phyloP scores from a whole-genome alignment of 2,888 invertebrate genomes.

The Anodontia alba region DNA sequence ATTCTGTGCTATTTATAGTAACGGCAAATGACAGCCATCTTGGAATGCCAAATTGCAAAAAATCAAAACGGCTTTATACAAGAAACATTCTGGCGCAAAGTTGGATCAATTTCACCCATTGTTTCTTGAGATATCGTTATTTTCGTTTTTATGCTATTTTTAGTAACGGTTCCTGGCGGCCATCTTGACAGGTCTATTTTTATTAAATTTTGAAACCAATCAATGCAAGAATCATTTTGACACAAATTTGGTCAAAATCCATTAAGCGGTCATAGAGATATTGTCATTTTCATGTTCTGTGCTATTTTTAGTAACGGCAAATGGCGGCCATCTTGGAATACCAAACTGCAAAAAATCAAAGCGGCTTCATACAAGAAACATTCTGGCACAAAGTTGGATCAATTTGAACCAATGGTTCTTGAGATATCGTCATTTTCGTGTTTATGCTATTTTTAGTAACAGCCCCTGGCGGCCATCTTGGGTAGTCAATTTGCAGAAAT shows the following conservation, averaged over 20 bases:
- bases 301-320: too few species aligned
- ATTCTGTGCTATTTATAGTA: neutral
- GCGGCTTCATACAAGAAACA: neutral
- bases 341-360: conserved; percentile 2
- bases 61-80: neutral
- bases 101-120: neutral
- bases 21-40: neutral
- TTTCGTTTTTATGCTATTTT: neutral
- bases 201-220: too few species aligned
- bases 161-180: too few species aligned
- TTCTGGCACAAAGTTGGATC: neutral
- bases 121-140: neutral
- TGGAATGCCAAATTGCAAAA: conserved; percentile 2
- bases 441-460: neutral
- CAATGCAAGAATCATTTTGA: too few species aligned
- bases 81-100: conserved; percentile 1
- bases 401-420: neutral
- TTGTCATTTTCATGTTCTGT: neutral
- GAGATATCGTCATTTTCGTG: conserved; percentile 4
- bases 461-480: neutral
- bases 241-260: too few species aligned
- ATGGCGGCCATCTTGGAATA: conserved; percentile 2
- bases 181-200: too few species aligned
- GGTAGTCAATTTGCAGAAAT: neutral
- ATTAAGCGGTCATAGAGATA: too few species aligned